Evolutionary conservation across 2,113 vertebrate genomes (phyloP), one percentile per base, ranked within the genome.

Genomic region (Channa maculata): DNA sequence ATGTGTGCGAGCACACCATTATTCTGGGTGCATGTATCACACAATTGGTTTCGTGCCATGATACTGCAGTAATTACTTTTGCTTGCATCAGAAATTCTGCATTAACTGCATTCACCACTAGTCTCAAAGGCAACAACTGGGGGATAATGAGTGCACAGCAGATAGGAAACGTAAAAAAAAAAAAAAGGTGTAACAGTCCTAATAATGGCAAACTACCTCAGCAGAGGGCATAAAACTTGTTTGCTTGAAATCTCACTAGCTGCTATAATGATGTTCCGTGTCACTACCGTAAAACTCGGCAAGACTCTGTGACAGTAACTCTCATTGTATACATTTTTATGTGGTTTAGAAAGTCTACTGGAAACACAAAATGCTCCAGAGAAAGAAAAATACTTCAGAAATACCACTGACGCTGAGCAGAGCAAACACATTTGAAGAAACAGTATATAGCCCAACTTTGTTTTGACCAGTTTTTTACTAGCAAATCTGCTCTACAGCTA

Each of bases 181-280:
- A 8, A 8, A 50, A 50, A 64, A 59, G 14, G 34, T 33, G 6
- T 38, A 71, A 68, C 51, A 53, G 50, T 50, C 15, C 38, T 44
- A 49, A 64, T 79, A 53, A 70, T 57, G 44, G 49, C 13, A 65
- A 48, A 60, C 8, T 49, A 68, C 39, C 37, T 65, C 59, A 51
- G 49, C 67, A 37, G 36, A 60, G 57, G 50, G 60, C 36, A 61
- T 37, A 49, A 58, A 41, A 75, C 45, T 38, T 66, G 53, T 24
- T 39, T 36, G 24, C 24, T 24, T 24, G 24, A 24, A 24, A 24
- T 24, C 24, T 24, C 24, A 24, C 24, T 24, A 13, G 37, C 43
- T 45, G 39, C 55, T 52, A 45, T 74, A 83, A 79, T 36, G 38
- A 85, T 57, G 71, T 61, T 82, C 72, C 46, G 15, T 73, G 62